phyloP scores from a whole-genome alignment of 2,113 vertebrate species.

The Mastomys natalensis region DNA sequence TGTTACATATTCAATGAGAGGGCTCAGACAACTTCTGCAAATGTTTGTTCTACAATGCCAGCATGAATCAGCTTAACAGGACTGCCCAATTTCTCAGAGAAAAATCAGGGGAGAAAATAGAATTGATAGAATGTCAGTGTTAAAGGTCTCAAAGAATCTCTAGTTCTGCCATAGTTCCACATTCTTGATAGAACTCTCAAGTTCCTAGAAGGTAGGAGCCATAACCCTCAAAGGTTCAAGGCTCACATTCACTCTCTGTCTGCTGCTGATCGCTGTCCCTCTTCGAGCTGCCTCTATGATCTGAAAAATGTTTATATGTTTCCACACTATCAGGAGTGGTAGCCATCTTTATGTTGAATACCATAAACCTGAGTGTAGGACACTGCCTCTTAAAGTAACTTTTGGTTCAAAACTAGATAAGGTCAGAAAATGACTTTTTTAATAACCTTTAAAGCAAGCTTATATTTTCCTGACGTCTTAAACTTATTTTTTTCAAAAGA shows the following conservation, averaged over 20 bases:
- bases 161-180: not conserved
- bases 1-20: not conserved
- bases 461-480: not conserved
- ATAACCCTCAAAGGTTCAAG: fast-evolving
- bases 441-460: not conserved
- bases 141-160: not conserved
- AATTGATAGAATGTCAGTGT: not conserved
- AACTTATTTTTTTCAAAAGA: not conserved
- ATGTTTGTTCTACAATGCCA: not conserved
- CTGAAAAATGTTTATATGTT: not conserved
- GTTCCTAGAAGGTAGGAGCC: not conserved
- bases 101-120: not conserved
- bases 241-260: fast-evolving
- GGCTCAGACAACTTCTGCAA: not conserved
- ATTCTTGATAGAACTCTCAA: not conserved
- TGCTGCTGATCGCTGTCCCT: too few relatives aligned
- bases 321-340: not conserved
- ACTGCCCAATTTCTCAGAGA: not conserved
- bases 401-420: not conserved
- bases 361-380: not conserved
- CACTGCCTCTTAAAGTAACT: not conserved
- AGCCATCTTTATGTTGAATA: not conserved
- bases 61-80: not conserved
- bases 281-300: not conserved
- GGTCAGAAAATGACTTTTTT: not conserved